Base-by-base conservation (phyloP, 1,140 invertebrate genomes). In the Ceratina calcarata region DNA sequence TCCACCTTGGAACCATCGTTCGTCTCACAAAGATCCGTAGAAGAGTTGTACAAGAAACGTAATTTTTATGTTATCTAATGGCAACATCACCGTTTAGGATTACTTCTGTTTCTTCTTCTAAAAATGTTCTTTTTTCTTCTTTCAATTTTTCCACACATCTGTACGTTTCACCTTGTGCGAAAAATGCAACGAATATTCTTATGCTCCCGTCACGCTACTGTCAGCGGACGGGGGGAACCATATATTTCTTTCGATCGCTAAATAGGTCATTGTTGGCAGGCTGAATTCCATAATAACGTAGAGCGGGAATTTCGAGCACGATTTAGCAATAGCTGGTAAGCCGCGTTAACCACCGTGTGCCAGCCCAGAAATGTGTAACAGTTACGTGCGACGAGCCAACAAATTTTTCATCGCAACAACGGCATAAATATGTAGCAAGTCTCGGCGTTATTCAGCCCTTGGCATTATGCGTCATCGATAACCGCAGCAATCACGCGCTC, bases 281-380 rank as follows among this genome's bases (percentile, higher is more conserved):
- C 22, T 51, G 78, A 79, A 79, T 79, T 66, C 78, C 78, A 53
- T 79, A 79, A 79, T 79, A 71, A 74, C 45, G 78, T 74, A 10
- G 18, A 24, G 7, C 37, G 62, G 78, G 78, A 79, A 79, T 79
- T 79, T 79, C 78, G 78, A 51, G 67, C 61, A 61, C 72, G 66
- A 81, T 81, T 64, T 77, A 79, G 70, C 76, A 71, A 67, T 79
- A 69, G 37, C 66, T 75, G 70, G 61, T 69, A 65, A 69, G 64
- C 71, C 83, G 58, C 83, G 68, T 53, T 77, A 73, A 83, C 78
- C 82, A 78, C 70, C 77, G 71, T 65, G 74, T 70, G 24, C 78
- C 45, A 18, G 32, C 66, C 37, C 64, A 62, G 78, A 79, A 67
- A 79, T 51, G 37, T 51, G 61, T 67, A 74, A 74, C 18, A 79